Base-by-base conservation (phyloP, 2,888 invertebrate genomes). In the Atrina japonica region DNA sequence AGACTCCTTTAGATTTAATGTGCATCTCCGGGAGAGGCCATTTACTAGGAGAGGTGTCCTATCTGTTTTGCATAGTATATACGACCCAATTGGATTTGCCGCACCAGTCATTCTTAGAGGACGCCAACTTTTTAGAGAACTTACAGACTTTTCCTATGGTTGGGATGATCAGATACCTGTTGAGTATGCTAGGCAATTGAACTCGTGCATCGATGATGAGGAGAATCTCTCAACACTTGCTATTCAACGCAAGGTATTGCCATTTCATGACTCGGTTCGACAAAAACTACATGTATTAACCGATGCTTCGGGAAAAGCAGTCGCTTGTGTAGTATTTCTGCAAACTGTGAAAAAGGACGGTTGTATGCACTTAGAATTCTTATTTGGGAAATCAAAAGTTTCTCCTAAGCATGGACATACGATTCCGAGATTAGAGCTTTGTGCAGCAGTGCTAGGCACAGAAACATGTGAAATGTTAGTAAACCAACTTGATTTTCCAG, bases 251-350 rank as follows among this genome's bases (percentile, higher is more conserved):
- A 56, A 3, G 77, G 71, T 60, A 41, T 43, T 41, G 6, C 60
- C 16, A 27, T 27, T 16, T 55, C 64, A 7, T 49, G 29, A 16
- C 40, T 43, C 11, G 21, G 14, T 23, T 23, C 47, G 18, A n/a
- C 29, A 3, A 21, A 41, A 69, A 40, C 9, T 82, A 11, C 70
- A 67, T 35, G 16, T 76, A 9, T 82, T 74, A 58, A 70, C 71
- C 1, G 83, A 82, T 68, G 81, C 81, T 0, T 80, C 78, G 29
- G 75, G 73, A 68, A 66, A 65, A 35, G 81, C 78, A 6, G 73
- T 77, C 18, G 69, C 77, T 9, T 78, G 77, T 25, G 71, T 59
- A 18, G 75, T 75, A 9, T 83, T 80, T 40, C 45, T 80, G 7
- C 49, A 41, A 11, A 16, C 50, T 21, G 27, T 45, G 6, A 40